Evolutionary conservation across 2,888 invertebrate genomes (phyloP).

Genomic region (Phlogophora meticulosa): DNA sequence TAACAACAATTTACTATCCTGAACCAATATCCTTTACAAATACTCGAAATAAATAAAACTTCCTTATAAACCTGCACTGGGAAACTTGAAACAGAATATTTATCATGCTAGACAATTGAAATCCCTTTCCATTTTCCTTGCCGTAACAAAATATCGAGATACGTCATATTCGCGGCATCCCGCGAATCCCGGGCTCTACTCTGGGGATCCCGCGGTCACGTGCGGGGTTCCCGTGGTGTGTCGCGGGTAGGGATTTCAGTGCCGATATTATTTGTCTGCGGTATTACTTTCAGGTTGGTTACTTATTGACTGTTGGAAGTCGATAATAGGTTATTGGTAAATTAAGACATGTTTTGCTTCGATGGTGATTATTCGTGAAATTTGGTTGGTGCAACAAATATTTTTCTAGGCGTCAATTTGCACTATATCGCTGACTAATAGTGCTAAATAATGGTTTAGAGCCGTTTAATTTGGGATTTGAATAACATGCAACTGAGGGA

Average conservation of each 20-base stretch:
- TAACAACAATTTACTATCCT: slow-evolving; percentile 30
- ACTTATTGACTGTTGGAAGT: slow-evolving; percentile 1
- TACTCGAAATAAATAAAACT: slow-evolving; percentile 36
- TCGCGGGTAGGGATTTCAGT: slow-evolving; percentile 42
- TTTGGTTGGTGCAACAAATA: too few species aligned
- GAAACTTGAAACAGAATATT: slow-evolving; percentile 53
- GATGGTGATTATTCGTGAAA: too few species aligned
- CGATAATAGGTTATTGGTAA: background rate
- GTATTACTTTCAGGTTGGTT: slow-evolving; percentile 31
- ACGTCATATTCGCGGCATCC: slow-evolving; percentile 63
- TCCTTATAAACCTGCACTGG: background rate
- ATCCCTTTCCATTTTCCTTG: slow-evolving; percentile 60
- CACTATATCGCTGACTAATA: too few species aligned
- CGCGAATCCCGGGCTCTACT: slow-evolving; percentile 55
- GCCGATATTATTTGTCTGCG: slow-evolving; percentile 49
- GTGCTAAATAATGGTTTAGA: too few species aligned
- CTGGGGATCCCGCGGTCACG: slow-evolving; percentile 61
- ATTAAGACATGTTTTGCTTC: background rate
- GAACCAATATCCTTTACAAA: slow-evolving; percentile 38
- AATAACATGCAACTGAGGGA: too few species aligned
- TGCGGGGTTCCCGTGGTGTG: slow-evolving; percentile 47
- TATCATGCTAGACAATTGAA: slow-evolving; percentile 60
- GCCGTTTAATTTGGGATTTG: too few species aligned
- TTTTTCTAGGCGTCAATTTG: too few species aligned
- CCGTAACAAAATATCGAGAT: slow-evolving; percentile 66